Conservation (phyloP, 2,888 invertebrate species). For the Dynastes hyllus region DNA sequence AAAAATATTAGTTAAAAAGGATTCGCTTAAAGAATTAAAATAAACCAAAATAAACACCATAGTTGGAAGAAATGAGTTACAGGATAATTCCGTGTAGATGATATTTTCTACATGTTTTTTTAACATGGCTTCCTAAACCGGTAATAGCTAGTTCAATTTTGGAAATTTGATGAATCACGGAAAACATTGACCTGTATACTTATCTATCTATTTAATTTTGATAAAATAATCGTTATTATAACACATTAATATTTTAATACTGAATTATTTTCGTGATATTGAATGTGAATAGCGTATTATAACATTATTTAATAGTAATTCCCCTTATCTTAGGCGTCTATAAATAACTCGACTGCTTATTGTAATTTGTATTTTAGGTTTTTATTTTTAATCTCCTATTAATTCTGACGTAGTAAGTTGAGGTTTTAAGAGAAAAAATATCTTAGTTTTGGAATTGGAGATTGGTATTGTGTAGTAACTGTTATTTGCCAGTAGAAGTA, state of each 20-base stretch:
- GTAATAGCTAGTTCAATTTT: background rate
- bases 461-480: too few species aligned
- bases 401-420: background rate
- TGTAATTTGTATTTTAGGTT: background rate
- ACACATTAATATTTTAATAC: constrained; percentile 12
- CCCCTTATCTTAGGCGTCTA: background rate
- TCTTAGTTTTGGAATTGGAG: background rate
- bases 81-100: too few species aligned
- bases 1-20: too few species aligned
- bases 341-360: background rate
- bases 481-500: too few species aligned
- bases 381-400: background rate
- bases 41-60: too few species aligned
- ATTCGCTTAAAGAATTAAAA: too few species aligned
- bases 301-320: constrained; percentile 21
- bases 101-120: too few species aligned
- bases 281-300: background rate
- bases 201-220: background rate
- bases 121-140: too few species aligned
- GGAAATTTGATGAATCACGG: background rate
- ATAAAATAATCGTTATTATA: constrained; percentile 12
- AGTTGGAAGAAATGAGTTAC: too few species aligned
- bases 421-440: too few species aligned
- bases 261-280: constrained; percentile 1
- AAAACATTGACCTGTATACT: background rate